These are phyloP conservation scores for Polydrusus pterygomalis DNA, from an alignment of 2,888 invertebrate genomes.

Conservation along the genomic window DNA sequence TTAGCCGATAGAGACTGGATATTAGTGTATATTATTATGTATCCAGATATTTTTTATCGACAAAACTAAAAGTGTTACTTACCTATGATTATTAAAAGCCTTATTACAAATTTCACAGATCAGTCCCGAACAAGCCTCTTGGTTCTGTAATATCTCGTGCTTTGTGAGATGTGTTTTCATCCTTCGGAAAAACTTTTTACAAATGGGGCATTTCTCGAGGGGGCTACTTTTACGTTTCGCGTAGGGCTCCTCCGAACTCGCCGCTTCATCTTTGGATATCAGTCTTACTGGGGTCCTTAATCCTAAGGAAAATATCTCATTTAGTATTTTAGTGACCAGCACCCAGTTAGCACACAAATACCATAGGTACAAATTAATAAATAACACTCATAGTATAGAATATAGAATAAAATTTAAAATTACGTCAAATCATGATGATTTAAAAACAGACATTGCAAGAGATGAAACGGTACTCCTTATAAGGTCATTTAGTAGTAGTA, in stretches of 20 bases:
- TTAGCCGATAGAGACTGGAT: no score
- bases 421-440: no score
- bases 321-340: no score
- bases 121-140: conserved; percentile 27
- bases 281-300: conserved; percentile 61
- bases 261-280: conserved; percentile 66
- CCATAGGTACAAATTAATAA: no score
- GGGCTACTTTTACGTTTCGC: conserved; percentile 68
- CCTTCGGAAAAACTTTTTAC: conserved; percentile 70
- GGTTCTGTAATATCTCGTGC: conserved; percentile 64
- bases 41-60: no score
- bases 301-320: conserved; percentile 15
- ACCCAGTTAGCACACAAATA: no score
- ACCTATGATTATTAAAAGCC: conserved; percentile 50
- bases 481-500: no score
- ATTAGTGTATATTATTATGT: no score
- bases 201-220: conserved; percentile 70
- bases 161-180: conserved; percentile 73
- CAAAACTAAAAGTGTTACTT: neutral
- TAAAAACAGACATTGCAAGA: no score
- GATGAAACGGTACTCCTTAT: no score
- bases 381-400: no score
- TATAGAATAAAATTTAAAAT: no score
- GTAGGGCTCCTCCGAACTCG: conserved; percentile 63
- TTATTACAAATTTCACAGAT: conserved; percentile 52